These are phyloP conservation scores for Caretta caretta DNA, from an alignment of 2,113 vertebrate genomes.

Conservation along the genomic window DNA sequence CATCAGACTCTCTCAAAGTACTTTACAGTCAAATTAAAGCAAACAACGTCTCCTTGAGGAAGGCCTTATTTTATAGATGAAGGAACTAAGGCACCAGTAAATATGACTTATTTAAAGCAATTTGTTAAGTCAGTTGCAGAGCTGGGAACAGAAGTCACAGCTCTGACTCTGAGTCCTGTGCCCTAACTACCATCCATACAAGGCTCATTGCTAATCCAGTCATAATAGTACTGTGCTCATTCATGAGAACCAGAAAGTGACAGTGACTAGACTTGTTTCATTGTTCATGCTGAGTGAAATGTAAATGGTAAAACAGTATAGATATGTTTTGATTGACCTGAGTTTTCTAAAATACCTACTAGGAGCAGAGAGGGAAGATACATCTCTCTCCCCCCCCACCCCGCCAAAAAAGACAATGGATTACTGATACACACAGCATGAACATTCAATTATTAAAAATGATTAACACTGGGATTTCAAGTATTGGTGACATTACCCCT, in stretches of 20 bases:
- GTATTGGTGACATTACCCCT: neutral
- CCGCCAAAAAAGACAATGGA: neutral
- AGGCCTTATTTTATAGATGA: neutral
- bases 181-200: neutral
- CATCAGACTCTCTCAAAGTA: neutral
- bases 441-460: neutral
- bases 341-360: neutral
- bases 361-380: neutral
- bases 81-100: neutral
- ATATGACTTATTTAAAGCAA: neutral
- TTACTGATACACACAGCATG: neutral
- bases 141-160: neutral
- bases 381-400: neutral
- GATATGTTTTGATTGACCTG: neutral
- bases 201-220: neutral
- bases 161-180: neutral
- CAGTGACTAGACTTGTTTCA: neutral
- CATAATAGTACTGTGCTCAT: neutral
- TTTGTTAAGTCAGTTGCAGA: neutral
- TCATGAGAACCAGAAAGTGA: neutral
- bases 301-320: neutral
- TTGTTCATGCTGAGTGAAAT: neutral
- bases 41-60: neutral
- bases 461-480: neutral
- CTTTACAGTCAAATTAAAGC: constrained; percentile 24